Base-by-base conservation (phyloP, 2,888 invertebrate genomes). In the Euproctis similis region DNA sequence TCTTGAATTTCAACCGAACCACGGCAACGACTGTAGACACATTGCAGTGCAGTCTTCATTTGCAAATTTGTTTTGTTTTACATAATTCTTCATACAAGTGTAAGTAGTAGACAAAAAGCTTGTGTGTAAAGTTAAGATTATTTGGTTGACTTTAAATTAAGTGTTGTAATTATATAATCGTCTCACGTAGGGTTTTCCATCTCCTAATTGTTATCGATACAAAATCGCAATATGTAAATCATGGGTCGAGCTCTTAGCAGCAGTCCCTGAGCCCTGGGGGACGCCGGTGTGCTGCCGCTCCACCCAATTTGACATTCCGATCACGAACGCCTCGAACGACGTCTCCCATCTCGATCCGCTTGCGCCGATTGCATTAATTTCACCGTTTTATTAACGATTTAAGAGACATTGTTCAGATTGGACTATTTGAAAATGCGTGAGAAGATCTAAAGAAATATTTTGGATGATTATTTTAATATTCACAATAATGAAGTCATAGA, bases 301-400 rank as follows among this genome's bases (percentile, higher is more conserved):
- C 50, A 49, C 59, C 64, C 73, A 68, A 73, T 76, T 78, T 66
- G 57, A 66, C 72, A 82, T 82, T 76, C 84, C 58, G 53, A 62
- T 67, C 84, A 82, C 82, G 82, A 71, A 56, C 71, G 64, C 60
- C 60, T 61, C 67, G 64, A 77, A 80, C 78, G 77, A 74, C 74
- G 84, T 74, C 75, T 60, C 66, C 77, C 80, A 75, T 80, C 73
- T 72, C 75, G 60, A 70, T 69, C 70, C 69, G 59, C 77, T 75
- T 60, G 59, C 69, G 64, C 70, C 75, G 75, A 81, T 80, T 77
- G 77, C 81, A 80, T 82, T 84, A 81, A 80, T 81, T 81, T 75
- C 66, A 66, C 75, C 75, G 73, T 80, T 81, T 81, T 77, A 75
- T 76, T 75, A 81, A 72, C 77, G 75, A 75, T 80, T 80, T 81